A percentile compares a stretch with the other conserved stretches of the same genome.
Conservation (phyloP, 2,888 invertebrate genomes). For the Drosophila imparisetae region DNA sequence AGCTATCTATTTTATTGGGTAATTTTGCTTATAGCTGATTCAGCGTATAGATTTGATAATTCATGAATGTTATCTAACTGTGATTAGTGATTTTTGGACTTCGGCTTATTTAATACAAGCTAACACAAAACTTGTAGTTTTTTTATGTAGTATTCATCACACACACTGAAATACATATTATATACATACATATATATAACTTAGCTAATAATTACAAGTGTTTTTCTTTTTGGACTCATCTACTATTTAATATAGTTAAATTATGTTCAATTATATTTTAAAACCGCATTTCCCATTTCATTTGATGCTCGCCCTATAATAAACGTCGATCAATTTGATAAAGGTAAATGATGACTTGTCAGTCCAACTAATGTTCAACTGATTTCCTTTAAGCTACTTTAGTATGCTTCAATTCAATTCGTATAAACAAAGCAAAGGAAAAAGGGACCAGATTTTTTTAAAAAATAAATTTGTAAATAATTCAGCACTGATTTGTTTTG, state of each 20-base stretch:
- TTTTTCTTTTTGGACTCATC: not conserved
- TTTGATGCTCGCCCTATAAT: not conserved
- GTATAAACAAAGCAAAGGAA: conserved; percentile 4
- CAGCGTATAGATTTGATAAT: not conserved
- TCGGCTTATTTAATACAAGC: not conserved
- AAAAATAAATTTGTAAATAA: conserved; percentile 53
- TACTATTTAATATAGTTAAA: not conserved
- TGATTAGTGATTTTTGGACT: not conserved
- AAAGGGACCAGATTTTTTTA: conserved; percentile 26
- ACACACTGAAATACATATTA: not conserved
- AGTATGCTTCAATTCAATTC: conserved; percentile 24
- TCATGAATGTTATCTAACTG: not conserved
- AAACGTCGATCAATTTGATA: conserved; percentile 11
- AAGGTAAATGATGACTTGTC: conserved; percentile 30
- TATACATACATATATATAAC: not conserved
- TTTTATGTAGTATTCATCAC: not conserved
- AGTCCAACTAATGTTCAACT: conserved; percentile 10
- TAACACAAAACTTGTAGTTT: not conserved
- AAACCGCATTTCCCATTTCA: not conserved
- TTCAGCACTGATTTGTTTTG: conserved; percentile 52
- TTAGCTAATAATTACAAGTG: not conserved
- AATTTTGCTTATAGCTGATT: not conserved
- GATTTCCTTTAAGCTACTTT: conserved; percentile 45
- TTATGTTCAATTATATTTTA: not conserved
- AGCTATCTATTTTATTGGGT: not conserved